These are phyloP conservation scores for Colostygia pectinataria DNA, from an alignment of 2,888 invertebrate genomes.

Conservation along the genomic window DNA sequence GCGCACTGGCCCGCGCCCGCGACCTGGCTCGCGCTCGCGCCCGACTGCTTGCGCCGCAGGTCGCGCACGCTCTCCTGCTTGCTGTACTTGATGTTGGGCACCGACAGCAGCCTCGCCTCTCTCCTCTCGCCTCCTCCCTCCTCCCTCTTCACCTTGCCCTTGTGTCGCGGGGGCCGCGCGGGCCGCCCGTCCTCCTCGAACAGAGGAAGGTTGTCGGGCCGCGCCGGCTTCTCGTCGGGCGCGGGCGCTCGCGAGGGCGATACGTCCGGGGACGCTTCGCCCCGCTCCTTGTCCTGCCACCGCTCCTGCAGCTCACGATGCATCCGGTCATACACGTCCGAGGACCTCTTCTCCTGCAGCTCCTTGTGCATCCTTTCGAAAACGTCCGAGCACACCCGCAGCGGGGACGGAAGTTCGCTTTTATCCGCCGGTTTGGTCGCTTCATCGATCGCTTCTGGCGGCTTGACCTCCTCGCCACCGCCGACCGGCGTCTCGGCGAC, in stretches of 20 bases:
- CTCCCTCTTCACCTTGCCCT: slow-evolving; percentile 65
- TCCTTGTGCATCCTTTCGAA: slow-evolving; percentile 72
- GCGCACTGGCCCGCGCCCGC: not conserved
- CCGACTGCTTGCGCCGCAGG: slow-evolving; percentile 79
- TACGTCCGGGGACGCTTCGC: slow-evolving; percentile 44
- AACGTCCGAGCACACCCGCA: slow-evolving; percentile 66
- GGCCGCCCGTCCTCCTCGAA: slow-evolving; percentile 61
- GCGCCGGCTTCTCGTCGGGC: slow-evolving; percentile 42
- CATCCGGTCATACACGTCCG: slow-evolving; percentile 70
- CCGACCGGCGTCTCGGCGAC: slow-evolving; percentile 40
- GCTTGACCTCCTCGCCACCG: slow-evolving; percentile 28
- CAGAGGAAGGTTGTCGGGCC: slow-evolving; percentile 86
- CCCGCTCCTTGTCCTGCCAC: slow-evolving; percentile 65
- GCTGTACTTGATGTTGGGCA: slow-evolving; percentile 88
- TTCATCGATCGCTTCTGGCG: slow-evolving; percentile 47
- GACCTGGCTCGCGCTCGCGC: slow-evolving; percentile 37
- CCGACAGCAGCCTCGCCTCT: slow-evolving; percentile 86
- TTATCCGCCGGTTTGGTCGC: slow-evolving; percentile 37
- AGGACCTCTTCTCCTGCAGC: slow-evolving; percentile 57
- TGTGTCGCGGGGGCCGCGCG: slow-evolving; percentile 22
- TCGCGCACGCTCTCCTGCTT: slow-evolving; percentile 79
- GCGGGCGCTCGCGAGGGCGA: too few relatives aligned
- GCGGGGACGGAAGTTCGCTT: slow-evolving; percentile 47
- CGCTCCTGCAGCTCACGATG: slow-evolving; percentile 73
- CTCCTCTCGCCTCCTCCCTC: slow-evolving; percentile 33